A percentile compares a stretch with the other conserved stretches of the same genome.
Evolutionary conservation across 2,888 invertebrate genomes (phyloP).

Genomic region (Pristionchus japonicus): DNA sequence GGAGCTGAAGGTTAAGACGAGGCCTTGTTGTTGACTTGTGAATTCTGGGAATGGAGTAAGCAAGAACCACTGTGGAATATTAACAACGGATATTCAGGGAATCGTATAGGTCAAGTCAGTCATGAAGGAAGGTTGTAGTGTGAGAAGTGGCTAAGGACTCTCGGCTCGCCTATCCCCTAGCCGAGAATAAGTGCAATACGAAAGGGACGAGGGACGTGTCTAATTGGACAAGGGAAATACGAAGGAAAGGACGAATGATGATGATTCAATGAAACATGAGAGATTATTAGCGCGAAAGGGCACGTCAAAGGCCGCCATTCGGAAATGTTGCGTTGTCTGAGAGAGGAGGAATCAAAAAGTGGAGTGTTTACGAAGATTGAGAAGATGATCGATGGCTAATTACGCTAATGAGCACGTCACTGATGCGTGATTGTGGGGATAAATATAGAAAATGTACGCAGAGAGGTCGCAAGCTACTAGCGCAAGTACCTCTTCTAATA

Average conservation of each 20-base stretch:
- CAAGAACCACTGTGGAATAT: neutral
- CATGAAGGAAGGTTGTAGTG: slow-evolving; percentile 3
- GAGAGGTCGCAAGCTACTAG: neutral
- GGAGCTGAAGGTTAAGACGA: neutral
- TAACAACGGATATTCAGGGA: neutral
- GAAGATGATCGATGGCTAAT: neutral
- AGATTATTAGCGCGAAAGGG: neutral
- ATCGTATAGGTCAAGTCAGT: neutral
- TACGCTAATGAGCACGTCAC: neutral
- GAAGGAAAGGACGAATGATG: neutral
- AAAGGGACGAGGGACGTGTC: neutral
- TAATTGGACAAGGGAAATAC: slow-evolving; percentile 19
- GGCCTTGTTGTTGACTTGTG: neutral
- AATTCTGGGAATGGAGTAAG: too few relatives aligned
- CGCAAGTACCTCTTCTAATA: neutral
- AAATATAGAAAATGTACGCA: neutral
- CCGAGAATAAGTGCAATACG: neutral
- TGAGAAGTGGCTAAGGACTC: neutral
- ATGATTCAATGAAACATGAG: neutral
- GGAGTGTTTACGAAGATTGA: neutral
- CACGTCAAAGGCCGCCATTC: neutral
- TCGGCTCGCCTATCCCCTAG: neutral
- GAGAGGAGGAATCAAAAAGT: neutral
- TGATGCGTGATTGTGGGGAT: neutral
- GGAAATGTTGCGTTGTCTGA: neutral